Conservation (phyloP, 2,797 vertebrate genomes). For the Hydrolagus colliei region DNA sequence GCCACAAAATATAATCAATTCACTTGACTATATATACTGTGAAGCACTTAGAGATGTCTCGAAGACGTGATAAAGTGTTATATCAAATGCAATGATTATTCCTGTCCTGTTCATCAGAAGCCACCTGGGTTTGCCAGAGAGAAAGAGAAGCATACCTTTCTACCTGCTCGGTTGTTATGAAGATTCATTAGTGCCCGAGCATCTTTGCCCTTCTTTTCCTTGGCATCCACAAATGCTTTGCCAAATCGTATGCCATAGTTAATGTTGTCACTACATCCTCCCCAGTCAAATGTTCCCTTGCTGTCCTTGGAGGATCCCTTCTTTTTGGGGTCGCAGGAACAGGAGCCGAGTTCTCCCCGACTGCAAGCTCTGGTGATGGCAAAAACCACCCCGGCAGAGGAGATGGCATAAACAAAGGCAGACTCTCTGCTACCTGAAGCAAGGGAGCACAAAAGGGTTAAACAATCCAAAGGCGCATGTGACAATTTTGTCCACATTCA, state of each 20-base stretch:
- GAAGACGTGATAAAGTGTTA: too few species aligned
- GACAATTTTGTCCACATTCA: too few species aligned
- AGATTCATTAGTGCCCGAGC: slow-evolving; percentile 86
- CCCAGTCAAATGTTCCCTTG: slow-evolving; percentile 82
- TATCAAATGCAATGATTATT: too few species aligned
- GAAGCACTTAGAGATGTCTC: too few species aligned
- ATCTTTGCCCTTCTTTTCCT: slow-evolving; percentile 79
- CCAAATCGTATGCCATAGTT: slow-evolving; percentile 84
- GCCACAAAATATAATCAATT: too few species aligned
- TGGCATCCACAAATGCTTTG: slow-evolving; percentile 82
- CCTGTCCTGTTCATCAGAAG: too few species aligned
- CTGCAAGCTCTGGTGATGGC: slow-evolving; percentile 87
- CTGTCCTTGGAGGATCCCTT: slow-evolving; percentile 73
- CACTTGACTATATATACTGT: too few species aligned
- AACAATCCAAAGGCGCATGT: not conserved
- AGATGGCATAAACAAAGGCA: slow-evolving; percentile 89
- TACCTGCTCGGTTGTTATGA: slow-evolving; percentile 87
- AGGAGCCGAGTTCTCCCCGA: slow-evolving; percentile 85
- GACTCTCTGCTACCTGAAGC: slow-evolving; percentile 83
- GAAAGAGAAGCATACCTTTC: slow-evolving; percentile 66
- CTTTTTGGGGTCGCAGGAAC: slow-evolving; percentile 85
- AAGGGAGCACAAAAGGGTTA: slow-evolving; percentile 34
- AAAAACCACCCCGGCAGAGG: slow-evolving; percentile 88
- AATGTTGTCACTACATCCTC: slow-evolving; percentile 90
- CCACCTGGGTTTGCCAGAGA: too few species aligned